Evolutionary conservation across 2,888 invertebrate species (phyloP).

Genomic region (Mimumesa dahlbomi): DNA sequence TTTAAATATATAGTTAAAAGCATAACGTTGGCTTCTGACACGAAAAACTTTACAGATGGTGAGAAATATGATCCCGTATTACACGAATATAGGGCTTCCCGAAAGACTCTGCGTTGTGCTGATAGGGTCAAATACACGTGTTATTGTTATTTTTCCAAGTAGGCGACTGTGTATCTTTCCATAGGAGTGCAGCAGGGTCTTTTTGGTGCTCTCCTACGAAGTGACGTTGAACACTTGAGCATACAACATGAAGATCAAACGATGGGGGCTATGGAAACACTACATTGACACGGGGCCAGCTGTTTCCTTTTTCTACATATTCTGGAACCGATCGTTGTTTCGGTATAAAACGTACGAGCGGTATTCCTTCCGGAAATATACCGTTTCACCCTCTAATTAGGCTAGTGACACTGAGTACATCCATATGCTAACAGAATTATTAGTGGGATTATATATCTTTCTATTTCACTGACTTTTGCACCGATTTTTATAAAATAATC

Average conservation of each 20-base stretch:
- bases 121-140: slow-evolving; percentile 29
- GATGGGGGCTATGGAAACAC: slow-evolving; percentile 44
- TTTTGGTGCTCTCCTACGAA: slow-evolving; percentile 28
- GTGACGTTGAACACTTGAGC: slow-evolving; percentile 65
- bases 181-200: slow-evolving; percentile 31
- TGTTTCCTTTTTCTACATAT: slow-evolving; percentile 39
- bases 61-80: slow-evolving; percentile 15
- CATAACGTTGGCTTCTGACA: too few relatives aligned
- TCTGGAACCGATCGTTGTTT: slow-evolving; percentile 11
- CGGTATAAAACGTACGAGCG: slow-evolving; percentile 1
- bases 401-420: not conserved
- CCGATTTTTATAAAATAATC: too few relatives aligned
- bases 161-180: slow-evolving; percentile 57
- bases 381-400: not conserved
- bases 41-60: not conserved
- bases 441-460: too few relatives aligned
- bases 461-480: too few relatives aligned
- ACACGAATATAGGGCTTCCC: slow-evolving; percentile 11
- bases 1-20: too few relatives aligned
- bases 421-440: too few relatives aligned
- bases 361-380: not conserved
- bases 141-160: slow-evolving; percentile 54
- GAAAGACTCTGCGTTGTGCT: slow-evolving; percentile 10
- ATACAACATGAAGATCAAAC: slow-evolving; percentile 48
- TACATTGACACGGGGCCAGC: slow-evolving; percentile 37